Percentiles rank a stretch among this genome's conserved stretches.
phyloP scores from a whole-genome alignment of 2,113 vertebrate genomes.

The rat (Rattus norvegicus) region DNA sequence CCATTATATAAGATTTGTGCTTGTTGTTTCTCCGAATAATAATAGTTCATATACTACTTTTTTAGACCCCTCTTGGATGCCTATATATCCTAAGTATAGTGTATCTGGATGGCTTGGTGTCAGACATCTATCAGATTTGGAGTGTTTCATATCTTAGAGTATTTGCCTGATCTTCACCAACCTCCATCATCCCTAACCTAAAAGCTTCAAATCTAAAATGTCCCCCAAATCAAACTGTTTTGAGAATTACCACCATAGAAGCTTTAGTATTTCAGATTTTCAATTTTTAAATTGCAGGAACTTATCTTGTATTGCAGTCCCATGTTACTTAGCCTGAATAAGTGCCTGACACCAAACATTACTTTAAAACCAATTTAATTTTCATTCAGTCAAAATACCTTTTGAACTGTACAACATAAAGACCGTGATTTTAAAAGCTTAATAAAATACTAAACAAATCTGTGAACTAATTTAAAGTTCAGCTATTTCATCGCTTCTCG shows the following conservation, averaged over 20 bases:
- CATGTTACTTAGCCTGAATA: conserved; percentile 4
- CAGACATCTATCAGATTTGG: background rate
- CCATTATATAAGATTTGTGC: background rate
- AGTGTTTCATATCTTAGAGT: background rate
- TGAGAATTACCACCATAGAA: background rate
- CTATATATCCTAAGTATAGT: background rate
- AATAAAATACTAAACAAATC: conserved; percentile 57
- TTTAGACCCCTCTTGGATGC: background rate
- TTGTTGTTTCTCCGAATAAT: background rate
- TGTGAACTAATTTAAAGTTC: background rate
- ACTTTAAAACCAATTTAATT: conserved; percentile 32
- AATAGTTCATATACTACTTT: background rate
- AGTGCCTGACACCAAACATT: background rate
- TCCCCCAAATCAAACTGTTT: background rate
- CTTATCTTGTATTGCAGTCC: background rate
- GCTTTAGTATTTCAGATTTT: background rate
- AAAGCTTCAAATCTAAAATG: background rate
- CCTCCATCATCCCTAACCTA: background rate
- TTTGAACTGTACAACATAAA: conserved; percentile 14
- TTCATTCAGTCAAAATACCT: conserved; percentile 11
- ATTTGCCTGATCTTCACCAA: background rate
- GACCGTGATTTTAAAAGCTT: background rate
- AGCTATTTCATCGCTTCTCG: too few relatives aligned
- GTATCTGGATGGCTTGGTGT: background rate
- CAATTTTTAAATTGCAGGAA: background rate